Conservation (phyloP, 2,113 vertebrate genomes). For the Eidolon helvum region DNA sequence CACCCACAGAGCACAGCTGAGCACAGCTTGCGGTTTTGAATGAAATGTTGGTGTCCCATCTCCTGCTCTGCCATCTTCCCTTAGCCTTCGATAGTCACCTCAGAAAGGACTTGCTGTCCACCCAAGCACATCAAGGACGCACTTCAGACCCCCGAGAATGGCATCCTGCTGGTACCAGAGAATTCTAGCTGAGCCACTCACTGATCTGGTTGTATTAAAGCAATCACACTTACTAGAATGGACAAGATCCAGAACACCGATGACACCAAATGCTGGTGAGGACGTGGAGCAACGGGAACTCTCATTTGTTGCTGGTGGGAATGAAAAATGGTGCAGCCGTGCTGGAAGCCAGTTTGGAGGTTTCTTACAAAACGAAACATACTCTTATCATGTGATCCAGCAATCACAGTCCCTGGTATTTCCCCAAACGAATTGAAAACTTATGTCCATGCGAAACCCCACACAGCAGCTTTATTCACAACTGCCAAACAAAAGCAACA, state of each 20-base stretch:
- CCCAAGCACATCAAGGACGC: background rate
- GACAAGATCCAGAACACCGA: background rate
- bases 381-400: background rate
- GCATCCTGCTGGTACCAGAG: background rate
- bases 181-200: background rate
- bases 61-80: background rate
- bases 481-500: background rate
- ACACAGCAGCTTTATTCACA: background rate
- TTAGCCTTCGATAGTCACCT: background rate
- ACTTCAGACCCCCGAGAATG: background rate
- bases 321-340: background rate
- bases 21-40: background rate
- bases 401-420: background rate
- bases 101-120: background rate
- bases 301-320: background rate
- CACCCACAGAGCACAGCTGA: background rate
- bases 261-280: background rate
- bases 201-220: background rate
- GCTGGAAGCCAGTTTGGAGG: background rate
- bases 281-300: background rate
- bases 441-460: background rate
- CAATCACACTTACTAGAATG: accelerated
- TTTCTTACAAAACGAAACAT: background rate
- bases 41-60: background rate
- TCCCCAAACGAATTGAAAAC: background rate